These are phyloP conservation scores for Oreonectes daqikongensis DNA, from an alignment of 2,797 vertebrate species.

Conservation along the genomic window DNA sequence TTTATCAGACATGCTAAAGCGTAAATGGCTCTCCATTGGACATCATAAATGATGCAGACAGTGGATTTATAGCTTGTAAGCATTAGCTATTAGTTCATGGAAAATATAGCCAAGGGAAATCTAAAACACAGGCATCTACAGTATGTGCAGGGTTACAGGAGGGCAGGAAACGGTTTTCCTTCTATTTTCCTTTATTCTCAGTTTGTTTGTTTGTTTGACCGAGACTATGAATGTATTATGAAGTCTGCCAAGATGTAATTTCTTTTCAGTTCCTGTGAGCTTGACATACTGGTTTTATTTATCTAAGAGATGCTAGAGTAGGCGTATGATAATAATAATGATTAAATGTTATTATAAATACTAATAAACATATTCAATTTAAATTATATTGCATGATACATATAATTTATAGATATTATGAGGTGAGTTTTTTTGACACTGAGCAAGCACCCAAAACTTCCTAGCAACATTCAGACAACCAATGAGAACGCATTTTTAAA, in stretches of 20 bases:
- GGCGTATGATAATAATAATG: too few species aligned
- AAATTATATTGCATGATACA: too few species aligned
- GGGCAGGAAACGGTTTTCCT: neutral
- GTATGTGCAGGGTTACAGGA: neutral
- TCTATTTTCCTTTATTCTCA: neutral
- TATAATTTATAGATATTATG: neutral
- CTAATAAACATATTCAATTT: too few species aligned
- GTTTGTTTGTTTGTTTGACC: neutral
- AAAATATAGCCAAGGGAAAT: constrained; percentile 5
- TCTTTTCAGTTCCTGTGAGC: neutral
- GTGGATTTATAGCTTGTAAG: constrained; percentile 34
- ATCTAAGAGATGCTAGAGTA: too few species aligned
- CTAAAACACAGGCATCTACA: constrained; percentile 3
- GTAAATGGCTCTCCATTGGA: constrained; percentile 32
- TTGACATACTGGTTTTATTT: too few species aligned
- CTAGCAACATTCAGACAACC: neutral
- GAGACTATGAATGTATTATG: neutral
- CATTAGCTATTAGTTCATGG: constrained; percentile 25
- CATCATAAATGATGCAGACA: constrained; percentile 33
- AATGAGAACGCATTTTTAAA: neutral
- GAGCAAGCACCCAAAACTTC: neutral
- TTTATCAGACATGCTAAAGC: constrained; percentile 31
- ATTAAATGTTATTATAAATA: too few species aligned
- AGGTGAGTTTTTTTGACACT: neutral
- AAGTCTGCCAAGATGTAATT: neutral